phyloP scores from a whole-genome alignment of 1,140 invertebrate species.

The Papilio machaon region DNA sequence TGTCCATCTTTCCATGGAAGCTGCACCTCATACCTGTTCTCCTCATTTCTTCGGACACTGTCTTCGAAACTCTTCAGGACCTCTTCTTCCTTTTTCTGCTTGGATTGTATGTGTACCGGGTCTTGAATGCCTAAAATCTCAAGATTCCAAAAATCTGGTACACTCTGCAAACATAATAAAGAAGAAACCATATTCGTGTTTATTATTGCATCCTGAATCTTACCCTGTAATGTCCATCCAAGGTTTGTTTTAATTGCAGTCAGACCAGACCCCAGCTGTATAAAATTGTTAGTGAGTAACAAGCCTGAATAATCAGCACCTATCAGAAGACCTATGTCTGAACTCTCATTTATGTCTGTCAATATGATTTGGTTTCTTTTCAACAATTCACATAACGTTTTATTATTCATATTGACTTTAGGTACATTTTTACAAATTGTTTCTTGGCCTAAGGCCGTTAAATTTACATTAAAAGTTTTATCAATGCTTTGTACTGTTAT shows the following conservation, averaged over 20 bases:
- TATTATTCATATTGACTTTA: conserved; percentile 1
- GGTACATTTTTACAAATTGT: conserved; percentile 7
- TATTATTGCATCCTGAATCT: background rate
- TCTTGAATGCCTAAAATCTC: background rate
- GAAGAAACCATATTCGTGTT: background rate
- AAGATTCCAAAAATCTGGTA: background rate
- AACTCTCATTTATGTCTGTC: background rate
- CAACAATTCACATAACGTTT: background rate
- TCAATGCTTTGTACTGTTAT: background rate
- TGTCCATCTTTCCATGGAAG: background rate
- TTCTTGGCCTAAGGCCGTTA: background rate
- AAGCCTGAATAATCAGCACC: conserved; percentile 7
- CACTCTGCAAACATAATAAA: background rate
- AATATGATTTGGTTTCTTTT: background rate
- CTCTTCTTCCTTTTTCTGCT: background rate
- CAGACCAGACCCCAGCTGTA: background rate
- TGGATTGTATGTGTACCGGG: background rate
- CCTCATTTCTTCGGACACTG: background rate
- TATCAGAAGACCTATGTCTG: conserved; percentile 4
- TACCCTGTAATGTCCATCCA: background rate
- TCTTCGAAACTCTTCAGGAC: background rate
- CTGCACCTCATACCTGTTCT: background rate
- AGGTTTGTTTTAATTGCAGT: background rate
- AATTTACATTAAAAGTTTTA: background rate
- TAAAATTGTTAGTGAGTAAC: background rate